These are phyloP conservation scores for Ascaphus truei DNA, from an alignment of 2,113 vertebrate species.

Conservation along the genomic window DNA sequence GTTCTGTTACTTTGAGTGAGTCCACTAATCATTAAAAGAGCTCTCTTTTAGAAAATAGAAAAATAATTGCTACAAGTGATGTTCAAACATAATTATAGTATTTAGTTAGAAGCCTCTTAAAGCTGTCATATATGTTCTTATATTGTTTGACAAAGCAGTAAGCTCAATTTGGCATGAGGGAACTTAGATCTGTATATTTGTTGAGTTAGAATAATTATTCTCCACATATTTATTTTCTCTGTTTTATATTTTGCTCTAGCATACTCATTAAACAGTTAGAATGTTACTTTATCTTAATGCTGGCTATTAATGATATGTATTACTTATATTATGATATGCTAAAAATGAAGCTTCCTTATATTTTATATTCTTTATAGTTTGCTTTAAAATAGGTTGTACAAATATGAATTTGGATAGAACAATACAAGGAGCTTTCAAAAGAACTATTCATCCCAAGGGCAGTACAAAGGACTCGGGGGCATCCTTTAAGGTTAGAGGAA, in stretches of 20 bases:
- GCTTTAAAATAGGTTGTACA: no score
- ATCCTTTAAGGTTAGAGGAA: no score
- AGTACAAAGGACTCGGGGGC: no score
- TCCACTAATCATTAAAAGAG: conserved; percentile 21
- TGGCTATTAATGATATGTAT: conserved; percentile 13
- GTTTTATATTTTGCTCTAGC: background rate
- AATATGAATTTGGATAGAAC: no score
- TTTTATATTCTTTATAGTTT: background rate
- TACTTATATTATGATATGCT: background rate
- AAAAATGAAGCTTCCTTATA: background rate
- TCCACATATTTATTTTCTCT: background rate
- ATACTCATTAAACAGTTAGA: conserved; percentile 28
- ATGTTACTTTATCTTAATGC: conserved; percentile 12
- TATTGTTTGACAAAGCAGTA: conserved; percentile 21
- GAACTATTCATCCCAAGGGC: no score
- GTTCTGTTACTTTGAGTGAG: background rate
- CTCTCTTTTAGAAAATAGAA: conserved; percentile 28
- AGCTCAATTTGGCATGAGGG: conserved; percentile 17
- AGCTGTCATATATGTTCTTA: background rate
- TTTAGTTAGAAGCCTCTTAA: conserved; percentile 10
- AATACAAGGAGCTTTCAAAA: no score
- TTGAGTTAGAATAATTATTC: conserved; percentile 6
- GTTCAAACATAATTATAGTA: conserved; percentile 24
- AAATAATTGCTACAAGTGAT: conserved; percentile 11
- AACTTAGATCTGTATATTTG: conserved; percentile 10